These are phyloP conservation scores for Ypsolopha scabrella DNA, from an alignment of 2,888 invertebrate species.

Conservation along the genomic window DNA sequence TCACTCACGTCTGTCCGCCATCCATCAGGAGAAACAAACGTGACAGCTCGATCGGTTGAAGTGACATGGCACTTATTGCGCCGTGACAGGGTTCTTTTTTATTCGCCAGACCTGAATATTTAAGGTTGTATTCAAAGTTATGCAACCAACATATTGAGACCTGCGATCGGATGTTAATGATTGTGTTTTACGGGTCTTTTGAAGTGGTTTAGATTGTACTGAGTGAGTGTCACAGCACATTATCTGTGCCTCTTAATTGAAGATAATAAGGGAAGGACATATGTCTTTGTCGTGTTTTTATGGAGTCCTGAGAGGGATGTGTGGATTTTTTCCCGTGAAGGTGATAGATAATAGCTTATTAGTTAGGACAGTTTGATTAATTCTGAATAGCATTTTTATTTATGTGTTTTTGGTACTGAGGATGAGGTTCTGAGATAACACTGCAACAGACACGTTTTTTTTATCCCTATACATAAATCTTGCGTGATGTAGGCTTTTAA, in stretches of 20 bases:
- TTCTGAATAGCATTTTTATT: background rate
- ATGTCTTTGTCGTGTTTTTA: constrained; percentile 67
- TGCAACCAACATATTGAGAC: constrained; percentile 26
- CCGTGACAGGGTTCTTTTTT: background rate
- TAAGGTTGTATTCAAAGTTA: background rate
- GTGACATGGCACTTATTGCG: background rate
- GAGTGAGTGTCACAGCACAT: constrained; percentile 58
- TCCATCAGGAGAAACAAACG: constrained; percentile 2
- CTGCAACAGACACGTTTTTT: too few species aligned
- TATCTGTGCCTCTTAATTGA: constrained; percentile 67
- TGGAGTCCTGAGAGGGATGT: constrained; percentile 53
- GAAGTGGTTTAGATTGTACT: constrained; percentile 20
- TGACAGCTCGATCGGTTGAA: background rate
- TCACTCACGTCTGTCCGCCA: constrained; percentile 3
- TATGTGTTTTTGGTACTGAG: background rate
- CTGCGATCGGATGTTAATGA: constrained; percentile 12
- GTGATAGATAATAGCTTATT: constrained; percentile 28
- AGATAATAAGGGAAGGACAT: constrained; percentile 66
- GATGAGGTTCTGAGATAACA: too few species aligned
- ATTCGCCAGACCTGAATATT: background rate
- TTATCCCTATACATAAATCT: too few species aligned
- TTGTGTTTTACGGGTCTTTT: constrained; percentile 20
- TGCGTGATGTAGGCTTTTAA: too few species aligned
- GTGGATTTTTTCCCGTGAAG: constrained; percentile 46
- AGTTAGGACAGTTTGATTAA: constrained; percentile 1